phyloP scores from a whole-genome alignment of 2,888 invertebrate genomes.

The Mythimna vitellina region DNA sequence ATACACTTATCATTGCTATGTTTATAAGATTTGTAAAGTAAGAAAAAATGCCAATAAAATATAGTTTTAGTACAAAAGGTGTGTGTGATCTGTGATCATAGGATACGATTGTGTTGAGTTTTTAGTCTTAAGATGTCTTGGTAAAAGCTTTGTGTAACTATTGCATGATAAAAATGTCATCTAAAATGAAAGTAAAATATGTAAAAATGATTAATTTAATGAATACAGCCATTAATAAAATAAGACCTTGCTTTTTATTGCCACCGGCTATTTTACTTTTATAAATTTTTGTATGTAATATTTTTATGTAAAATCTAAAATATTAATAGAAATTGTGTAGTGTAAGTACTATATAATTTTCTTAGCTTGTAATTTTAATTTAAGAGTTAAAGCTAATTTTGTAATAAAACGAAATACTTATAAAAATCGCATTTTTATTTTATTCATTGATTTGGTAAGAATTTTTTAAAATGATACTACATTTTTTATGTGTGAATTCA shows the following conservation, averaged over 20 bases:
- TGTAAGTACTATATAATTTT: not conserved
- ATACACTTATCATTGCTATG: constrained; percentile 7
- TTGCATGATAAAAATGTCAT: not conserved
- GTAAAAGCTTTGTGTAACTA: constrained; percentile 3
- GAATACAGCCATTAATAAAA: not conserved
- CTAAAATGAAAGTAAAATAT: not conserved
- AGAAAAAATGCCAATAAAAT: constrained; percentile 40
- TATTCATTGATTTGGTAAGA: constrained; percentile 12
- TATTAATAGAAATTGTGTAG: not conserved
- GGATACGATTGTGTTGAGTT: constrained; percentile 43
- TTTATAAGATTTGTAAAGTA: constrained; percentile 12
- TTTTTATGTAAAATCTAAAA: not conserved
- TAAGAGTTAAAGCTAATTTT: constrained; percentile 42
- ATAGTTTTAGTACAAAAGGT: constrained; percentile 65
- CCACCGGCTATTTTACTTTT: constrained; percentile 3
- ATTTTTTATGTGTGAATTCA: constrained; percentile 13
- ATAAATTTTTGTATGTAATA: constrained; percentile 6
- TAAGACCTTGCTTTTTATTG: not conserved
- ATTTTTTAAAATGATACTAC: not conserved
- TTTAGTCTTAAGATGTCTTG: constrained; percentile 32
- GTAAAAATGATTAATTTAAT: constrained; percentile 7
- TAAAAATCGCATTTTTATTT: constrained; percentile 46
- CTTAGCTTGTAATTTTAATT: constrained; percentile 12
- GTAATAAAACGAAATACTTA: constrained; percentile 47
- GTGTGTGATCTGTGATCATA: constrained; percentile 68